Evolutionary conservation across 35 echinoderm and acorn worm species (phyloP).

Genomic region (Ophiothrix spiculata): DNA sequence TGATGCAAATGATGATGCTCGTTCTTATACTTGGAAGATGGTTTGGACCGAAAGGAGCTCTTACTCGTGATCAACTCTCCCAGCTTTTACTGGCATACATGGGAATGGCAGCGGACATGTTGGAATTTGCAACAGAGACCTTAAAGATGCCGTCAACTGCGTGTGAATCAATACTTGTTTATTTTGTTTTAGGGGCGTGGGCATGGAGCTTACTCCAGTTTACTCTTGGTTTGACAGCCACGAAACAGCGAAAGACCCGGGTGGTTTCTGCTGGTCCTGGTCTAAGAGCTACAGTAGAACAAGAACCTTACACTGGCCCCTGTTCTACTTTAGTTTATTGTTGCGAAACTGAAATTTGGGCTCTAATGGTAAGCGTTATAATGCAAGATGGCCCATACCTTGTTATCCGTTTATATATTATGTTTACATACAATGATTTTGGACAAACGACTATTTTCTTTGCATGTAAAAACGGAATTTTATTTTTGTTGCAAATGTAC

Average conservation of each 20-base stretch:
- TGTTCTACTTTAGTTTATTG: constrained; percentile 24
- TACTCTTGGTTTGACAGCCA: constrained; percentile 80
- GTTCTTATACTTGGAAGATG: constrained; percentile 74
- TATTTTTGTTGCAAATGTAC: constrained; percentile 83
- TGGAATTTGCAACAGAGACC: constrained; percentile 86
- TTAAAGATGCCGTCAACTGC: constrained; percentile 58
- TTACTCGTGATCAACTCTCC: constrained; percentile 80
- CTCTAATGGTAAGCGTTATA: constrained; percentile 63
- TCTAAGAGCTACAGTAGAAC: constrained; percentile 10
- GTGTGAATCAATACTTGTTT: constrained; percentile 56
- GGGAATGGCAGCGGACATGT: constrained; percentile 95
- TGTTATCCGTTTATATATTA: constrained; percentile 63
- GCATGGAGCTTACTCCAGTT: constrained; percentile 83
- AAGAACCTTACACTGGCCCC: neutral
- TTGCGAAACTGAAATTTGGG: constrained; percentile 93
- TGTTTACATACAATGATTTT: constrained; percentile 50
- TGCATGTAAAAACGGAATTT: constrained; percentile 77
- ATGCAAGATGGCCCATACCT: constrained; percentile 95
- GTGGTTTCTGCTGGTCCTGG: constrained; percentile 33
- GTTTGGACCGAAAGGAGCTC: constrained; percentile 79
- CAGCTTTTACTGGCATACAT: constrained; percentile 67
- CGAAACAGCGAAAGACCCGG: constrained; percentile 65
- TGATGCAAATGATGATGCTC: constrained; percentile 78
- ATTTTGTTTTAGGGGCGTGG: constrained; percentile 61
- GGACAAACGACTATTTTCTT: constrained; percentile 85